Evolutionary conservation across 1,140 invertebrate genomes (phyloP), one percentile per base, ranked within the genome.

Genomic region (Hypothenemus hampei): DNA sequence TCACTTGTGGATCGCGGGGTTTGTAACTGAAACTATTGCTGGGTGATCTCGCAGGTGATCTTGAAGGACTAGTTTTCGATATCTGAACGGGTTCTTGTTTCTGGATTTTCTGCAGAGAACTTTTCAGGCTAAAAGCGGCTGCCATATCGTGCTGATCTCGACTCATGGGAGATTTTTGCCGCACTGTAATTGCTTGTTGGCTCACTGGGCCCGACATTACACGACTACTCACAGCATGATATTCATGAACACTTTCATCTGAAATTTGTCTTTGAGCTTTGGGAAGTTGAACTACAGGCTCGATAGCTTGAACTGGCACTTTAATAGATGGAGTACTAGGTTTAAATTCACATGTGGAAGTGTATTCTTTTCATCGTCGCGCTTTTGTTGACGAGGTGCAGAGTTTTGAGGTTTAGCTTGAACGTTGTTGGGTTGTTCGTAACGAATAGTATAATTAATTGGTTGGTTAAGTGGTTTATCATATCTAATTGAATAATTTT

Each of bases 191-290:
- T 3, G 82, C 83, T 31, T 78, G 75, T 57, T 82, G 81, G 24
- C 77, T 73, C 20, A 81, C 74, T 0, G 82, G 82, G 3, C 77
- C 81, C 11, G 75, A 72, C 82, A 85, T 84, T 4, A 85, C 81
- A 57, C 77, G 78, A 47, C 78, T 78, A 40, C 74, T 78, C 50
- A 80, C 79, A 3, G 79, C 79, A 18, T 73, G 74, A 36, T 66
- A 57, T 48, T 66, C 65, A 23, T 64, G 59, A 7, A 64, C 15
- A 49, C 58, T 60, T 16, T 66, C 64, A n/a, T 59, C 48, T 0
- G 62, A 64, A 4, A 60, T 40, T 61, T 65, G 64, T 19, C 55
- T 53, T 39, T 61, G 37, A 1, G 53, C 19, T 35, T 57, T 63
- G 13, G 58, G 61, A 13, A 52, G 49, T 37, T 50, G 56, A 18